Evolutionary conservation across 2,797 vertebrate genomes (phyloP).

Genomic region (Streptopelia turtur): DNA sequence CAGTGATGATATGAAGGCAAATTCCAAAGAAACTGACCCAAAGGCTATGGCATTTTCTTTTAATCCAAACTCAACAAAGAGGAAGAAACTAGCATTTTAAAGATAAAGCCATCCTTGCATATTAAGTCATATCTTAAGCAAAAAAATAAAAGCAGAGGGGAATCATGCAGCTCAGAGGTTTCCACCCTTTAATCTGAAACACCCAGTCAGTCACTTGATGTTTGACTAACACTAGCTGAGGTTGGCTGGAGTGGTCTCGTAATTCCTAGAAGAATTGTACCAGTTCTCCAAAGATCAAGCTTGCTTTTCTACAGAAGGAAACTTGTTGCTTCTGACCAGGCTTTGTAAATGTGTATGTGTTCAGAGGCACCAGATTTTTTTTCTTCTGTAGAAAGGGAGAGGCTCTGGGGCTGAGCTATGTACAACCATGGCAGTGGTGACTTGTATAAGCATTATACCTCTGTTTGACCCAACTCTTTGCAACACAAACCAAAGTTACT

Average conservation of each 20-base stretch:
- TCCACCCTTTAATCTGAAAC: neutral
- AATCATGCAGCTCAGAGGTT: neutral
- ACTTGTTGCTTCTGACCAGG: neutral
- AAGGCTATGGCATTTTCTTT: conserved; percentile 5
- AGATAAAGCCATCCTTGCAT: neutral
- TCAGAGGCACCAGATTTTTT: neutral
- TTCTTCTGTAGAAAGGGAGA: neutral
- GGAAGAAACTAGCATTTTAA: conserved; percentile 10
- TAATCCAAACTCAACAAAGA: conserved; percentile 42
- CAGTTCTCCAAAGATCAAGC: neutral
- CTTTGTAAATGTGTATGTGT: neutral
- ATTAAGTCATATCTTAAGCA: neutral
- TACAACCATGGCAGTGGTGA: neutral
- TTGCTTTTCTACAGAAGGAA: neutral
- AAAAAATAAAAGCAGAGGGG: neutral
- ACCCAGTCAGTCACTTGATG: neutral
- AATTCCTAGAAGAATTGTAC: neutral
- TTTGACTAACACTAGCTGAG: neutral
- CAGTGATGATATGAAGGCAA: conserved; percentile 54
- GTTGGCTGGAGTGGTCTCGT: neutral
- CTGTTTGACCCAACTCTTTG: conserved; percentile 30
- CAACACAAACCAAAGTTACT: neutral
- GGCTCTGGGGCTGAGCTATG: neutral
- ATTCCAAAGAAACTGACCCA: conserved; percentile 30
- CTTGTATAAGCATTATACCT: conserved; percentile 3